A percentile compares a stretch with the other conserved stretches of the same genome.
These are phyloP conservation scores for Capitulum mitella DNA, from an alignment of 2,888 invertebrate species.

Conservation along the genomic window DNA sequence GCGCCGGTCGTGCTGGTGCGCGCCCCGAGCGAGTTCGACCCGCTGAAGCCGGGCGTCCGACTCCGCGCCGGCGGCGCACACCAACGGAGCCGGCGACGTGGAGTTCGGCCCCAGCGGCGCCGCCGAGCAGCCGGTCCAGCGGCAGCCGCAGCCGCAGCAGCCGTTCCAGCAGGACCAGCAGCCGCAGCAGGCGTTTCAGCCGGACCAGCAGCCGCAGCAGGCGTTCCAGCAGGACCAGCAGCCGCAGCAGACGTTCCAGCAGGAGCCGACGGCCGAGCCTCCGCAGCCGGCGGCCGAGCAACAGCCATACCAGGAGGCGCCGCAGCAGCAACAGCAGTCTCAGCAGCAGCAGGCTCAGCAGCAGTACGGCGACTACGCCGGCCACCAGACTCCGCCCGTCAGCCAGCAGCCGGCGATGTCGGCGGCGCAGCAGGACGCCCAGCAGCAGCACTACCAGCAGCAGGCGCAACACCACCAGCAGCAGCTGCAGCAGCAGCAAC, in stretches of 20 bases:
- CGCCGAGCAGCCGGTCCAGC: not conserved
- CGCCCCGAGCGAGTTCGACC: slow-evolving; percentile 6
- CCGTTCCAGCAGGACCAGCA: slow-evolving; percentile 28
- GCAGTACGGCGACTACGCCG: not conserved
- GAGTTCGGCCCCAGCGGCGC: not conserved
- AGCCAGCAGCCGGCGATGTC: not conserved
- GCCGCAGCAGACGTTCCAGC: not conserved
- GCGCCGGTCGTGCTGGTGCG: slow-evolving; percentile 8
- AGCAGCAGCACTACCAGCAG: slow-evolving; percentile 24
- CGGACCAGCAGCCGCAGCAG: not conserved
- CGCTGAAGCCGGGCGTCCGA: not conserved
- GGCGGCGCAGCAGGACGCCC: not conserved
- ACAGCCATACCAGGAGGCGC: slow-evolving; percentile 27
- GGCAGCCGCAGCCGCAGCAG: not conserved
- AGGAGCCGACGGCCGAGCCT: not conserved
- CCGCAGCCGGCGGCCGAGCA: not conserved
- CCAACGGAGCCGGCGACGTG: slow-evolving; percentile 13
- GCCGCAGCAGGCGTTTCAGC: not conserved
- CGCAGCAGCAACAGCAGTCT: not conserved
- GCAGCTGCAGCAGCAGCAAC: slow-evolving; percentile 32
- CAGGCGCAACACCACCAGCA: slow-evolving; percentile 29
- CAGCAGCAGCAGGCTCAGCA: slow-evolving; percentile 28
- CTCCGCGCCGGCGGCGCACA: not conserved
- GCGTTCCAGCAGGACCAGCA: not conserved
- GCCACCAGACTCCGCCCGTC: not conserved